A percentile compares a stretch with the other conserved stretches of the same genome.
Conservation (phyloP, 1,140 invertebrate species). For the Dinoponera quadriceps region DNA sequence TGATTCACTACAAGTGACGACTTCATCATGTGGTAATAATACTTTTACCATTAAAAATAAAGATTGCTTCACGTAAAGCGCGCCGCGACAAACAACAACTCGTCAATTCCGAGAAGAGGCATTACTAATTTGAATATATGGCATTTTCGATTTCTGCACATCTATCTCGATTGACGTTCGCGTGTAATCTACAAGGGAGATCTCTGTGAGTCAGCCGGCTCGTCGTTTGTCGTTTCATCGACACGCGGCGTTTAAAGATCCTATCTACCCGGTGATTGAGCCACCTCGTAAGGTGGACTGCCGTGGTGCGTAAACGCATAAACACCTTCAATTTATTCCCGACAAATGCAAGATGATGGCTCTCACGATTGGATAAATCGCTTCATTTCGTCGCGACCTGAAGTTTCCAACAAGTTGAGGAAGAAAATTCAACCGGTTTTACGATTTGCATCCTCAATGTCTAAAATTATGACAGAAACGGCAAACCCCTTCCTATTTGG, state of each 20-base stretch:
- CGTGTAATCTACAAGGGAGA: slow-evolving; percentile 38
- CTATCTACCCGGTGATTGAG: slow-evolving; percentile 24
- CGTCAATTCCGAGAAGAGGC: slow-evolving; percentile 22
- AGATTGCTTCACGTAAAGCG: slow-evolving; percentile 46
- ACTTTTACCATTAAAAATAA: slow-evolving; percentile 58
- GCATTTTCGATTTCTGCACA: slow-evolving; percentile 36
- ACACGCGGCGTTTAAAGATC: slow-evolving; percentile 27
- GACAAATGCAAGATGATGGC: background rate
- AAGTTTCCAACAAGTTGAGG: no score
- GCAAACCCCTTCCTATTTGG: no score
- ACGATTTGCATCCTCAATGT: no score
- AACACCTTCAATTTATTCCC: slow-evolving; percentile 18
- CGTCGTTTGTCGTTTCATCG: slow-evolving; percentile 33
- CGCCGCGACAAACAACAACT: background rate
- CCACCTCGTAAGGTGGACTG: slow-evolving; percentile 7
- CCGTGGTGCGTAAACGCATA: slow-evolving; percentile 4
- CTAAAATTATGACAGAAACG: no score
- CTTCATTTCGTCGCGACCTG: slow-evolving; percentile 6
- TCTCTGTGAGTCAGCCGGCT: slow-evolving; percentile 37
- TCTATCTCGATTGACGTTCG: slow-evolving; percentile 41
- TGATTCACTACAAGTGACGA: slow-evolving; percentile 26
- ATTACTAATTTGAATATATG: slow-evolving; percentile 29
- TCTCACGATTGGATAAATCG: background rate
- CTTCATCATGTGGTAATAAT: slow-evolving; percentile 11
- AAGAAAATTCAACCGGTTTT: no score